Base-by-base conservation (phyloP, 1,140 invertebrate genomes). In the Musca vetustissima region DNA sequence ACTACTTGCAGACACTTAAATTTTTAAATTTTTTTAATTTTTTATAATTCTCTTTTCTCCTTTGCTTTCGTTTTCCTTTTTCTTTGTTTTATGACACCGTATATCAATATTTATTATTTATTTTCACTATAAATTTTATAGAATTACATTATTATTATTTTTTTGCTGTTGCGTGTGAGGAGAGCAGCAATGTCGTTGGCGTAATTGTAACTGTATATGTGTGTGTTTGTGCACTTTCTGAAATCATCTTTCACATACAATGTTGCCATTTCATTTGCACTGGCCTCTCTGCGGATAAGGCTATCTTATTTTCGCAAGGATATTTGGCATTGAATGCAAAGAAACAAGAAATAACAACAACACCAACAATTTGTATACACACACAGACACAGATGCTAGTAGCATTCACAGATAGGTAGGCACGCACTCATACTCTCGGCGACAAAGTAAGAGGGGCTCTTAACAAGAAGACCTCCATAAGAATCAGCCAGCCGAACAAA, bases 241-340 rank as follows among this genome's bases (percentile, higher is more conserved):
- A 43, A 43, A 43, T 43, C 36, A 43, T 43, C 36, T 43, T 43
- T 43, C 36, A 43, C 9, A 11, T 53, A 53, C 3, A 36, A 61
- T 36, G 28, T 36, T 61, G 57, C 57, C 57, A 61, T 61, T 61
- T 61, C 57, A 36, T 61, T 61, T 61, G 19, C 57, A 36, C 57
- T 61, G 8, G 19, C 19, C 19, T 17, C 4, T 36, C 8, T 61
- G 36, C 25, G 25, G 24, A 57, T 61, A 7, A 43, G 57, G 36
- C 57, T 19, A 32, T 61, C 57, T 61, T 61, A 36, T 36, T 61
- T 61, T 61, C 36, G 57, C 57, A 61, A 61, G 57, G 57, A 61
- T 61, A 61, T 61, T 61, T 61, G 57, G 57, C 57, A 61, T 61
- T 61, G 28, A 61, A 61, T 61, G 28, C 28, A 28, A 61, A 43